Base-by-base conservation (phyloP, 2,888 invertebrate genomes). In the Elysia crispata region DNA sequence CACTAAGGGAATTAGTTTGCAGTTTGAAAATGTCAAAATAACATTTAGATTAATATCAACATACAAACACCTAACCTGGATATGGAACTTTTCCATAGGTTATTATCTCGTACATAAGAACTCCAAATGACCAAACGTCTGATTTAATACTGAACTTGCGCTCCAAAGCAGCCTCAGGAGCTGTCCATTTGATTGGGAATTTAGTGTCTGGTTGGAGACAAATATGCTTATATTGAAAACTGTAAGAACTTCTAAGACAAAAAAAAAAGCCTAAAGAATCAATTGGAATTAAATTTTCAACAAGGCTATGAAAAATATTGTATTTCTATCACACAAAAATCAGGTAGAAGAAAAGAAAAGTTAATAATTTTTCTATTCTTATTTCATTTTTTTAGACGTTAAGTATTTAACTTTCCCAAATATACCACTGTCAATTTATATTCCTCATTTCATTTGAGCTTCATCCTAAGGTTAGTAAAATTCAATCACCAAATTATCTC, bases 81-180 rank as follows among this genome's bases (percentile, higher is more conserved):
- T 99, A 99, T 81, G 99, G 99, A 90, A 98, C 97, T 94, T 98
- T 97, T n/a, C 92, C 98, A 91, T 96, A 97, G 20, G 98, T 98
- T 91, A 98, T 97, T 70, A 98, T 93, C 92, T 98, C 98, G 96
- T 98, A 98, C n/a, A 98, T 93, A 15, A 98, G 93, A 85, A 98
- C 97, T 75, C 98, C 98, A 91, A 97, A 98, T 0, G 98, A 98
- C 99, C 99, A 99, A 0, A 99, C 99, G 92, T 99, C 99, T 62
- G 98, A 98, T 93, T 99, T 99, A 86, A 99, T 98, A 75, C 98
- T 98, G 93, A 99, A 99, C 90, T 96, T 95, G 69, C 97, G 97
- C 91, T 97, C 97, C 77, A 97, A 95, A 41, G 98, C 98, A 1
- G 98, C 98, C 93, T 98, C 98, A 0, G 98, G 98, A 0, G 98